Conservation (phyloP, 2,113 vertebrate species). For the Eubucco bourcierii region DNA sequence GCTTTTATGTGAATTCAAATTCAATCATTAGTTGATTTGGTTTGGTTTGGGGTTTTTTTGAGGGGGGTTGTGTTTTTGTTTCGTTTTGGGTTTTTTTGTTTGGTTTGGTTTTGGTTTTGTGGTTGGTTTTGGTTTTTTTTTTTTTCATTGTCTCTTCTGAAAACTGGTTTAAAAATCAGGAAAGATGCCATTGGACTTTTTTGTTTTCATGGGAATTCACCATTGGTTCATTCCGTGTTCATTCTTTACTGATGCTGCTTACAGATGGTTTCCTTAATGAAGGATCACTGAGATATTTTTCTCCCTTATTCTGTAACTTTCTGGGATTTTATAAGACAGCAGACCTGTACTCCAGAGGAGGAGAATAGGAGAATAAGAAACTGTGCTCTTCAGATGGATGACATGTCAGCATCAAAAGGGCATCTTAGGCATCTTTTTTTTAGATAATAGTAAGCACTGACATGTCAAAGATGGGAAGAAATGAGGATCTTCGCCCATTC, state of each 20-base stretch:
- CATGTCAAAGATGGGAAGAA: neutral
- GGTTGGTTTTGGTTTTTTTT: neutral
- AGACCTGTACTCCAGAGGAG: neutral
- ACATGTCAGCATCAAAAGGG: neutral
- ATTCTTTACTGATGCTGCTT: neutral
- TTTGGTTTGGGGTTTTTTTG: neutral
- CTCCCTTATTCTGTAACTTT: neutral
- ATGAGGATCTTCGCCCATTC: neutral
- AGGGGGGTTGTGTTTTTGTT: too few relatives aligned
- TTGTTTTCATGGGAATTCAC: constrained; percentile 36
- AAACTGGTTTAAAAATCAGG: neutral
- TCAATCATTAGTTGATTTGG: neutral
- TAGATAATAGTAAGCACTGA: neutral
- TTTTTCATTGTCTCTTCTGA: neutral
- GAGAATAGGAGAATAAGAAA: neutral
- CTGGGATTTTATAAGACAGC: neutral
- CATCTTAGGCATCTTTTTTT: too few relatives aligned
- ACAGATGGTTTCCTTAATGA: neutral
- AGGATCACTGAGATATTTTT: neutral
- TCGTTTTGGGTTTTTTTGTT: neutral
- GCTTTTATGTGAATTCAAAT: neutral
- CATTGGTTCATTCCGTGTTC: constrained; percentile 40
- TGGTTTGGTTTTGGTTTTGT: neutral
- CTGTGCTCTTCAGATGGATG: neutral
- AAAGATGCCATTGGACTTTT: neutral